Base-by-base conservation (phyloP, 2,113 vertebrate species). In the Syngnathus scovelli region DNA sequence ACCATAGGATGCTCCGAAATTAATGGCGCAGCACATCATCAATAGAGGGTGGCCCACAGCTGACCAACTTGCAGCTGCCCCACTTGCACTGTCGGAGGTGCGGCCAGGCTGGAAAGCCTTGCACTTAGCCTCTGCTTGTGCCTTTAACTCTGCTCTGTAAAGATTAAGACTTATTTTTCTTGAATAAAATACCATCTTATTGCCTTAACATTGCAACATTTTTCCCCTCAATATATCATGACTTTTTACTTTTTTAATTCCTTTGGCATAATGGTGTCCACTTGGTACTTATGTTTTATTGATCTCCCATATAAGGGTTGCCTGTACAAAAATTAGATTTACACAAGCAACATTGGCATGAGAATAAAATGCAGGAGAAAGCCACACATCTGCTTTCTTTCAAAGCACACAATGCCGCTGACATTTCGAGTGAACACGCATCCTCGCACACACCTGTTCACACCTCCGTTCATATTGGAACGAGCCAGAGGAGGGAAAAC, bases 361-460 rank as follows among this genome's bases (percentile, higher is more conserved):
- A 59, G 13, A 54, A 10, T n/a, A 38, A 33, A 36, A 64, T 33
- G 55, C 44, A 38, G 52, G 5, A 56, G 58, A 36, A 19, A 37
- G 23, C 4, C 9, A n/a, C 3, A 19, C 37, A 72, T 68, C 67
- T 52, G 62, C 49, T 48, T 44, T 68, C 39, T 65, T 44, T 66
- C 55, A 60, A 66, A 66, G 5, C 62, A 2, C 43, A 49, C 5
- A 66, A 48, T n/a, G 21, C n/a, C 10, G 12, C 0, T 60, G 19
- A 67, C 51, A 15, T 66, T 72, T 67, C 49, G 23, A 59, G 54
- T 39, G n/a, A 74, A 58, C 1, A 2, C 61, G 39, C 27, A 43
- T 43, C 37, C 44, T 39, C 21, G 6, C n/a, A 49, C 61, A 41
- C 51, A 68, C n/a, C 60, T 21, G 33, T 56, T 55, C 61, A 61